Percentiles rank a stretch among this genome's conserved stretches.
phyloP scores from a whole-genome alignment of 2,113 vertebrate genomes.

The Rhea americana region DNA sequence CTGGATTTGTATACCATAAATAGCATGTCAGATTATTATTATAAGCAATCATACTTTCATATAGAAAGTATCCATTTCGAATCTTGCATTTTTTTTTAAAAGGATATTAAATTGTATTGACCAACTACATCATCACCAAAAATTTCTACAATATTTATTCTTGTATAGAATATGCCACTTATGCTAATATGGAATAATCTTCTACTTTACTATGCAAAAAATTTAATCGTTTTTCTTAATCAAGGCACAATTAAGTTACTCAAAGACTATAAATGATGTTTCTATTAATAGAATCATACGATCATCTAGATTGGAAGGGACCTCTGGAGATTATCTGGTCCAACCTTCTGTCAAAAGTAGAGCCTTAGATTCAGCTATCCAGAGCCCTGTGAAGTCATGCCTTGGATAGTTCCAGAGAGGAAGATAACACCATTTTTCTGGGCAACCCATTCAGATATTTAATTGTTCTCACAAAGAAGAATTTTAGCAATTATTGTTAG shows the following conservation, averaged over 20 bases:
- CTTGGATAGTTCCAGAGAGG: neutral
- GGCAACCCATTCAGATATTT: no score
- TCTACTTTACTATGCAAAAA: neutral
- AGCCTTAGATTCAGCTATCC: neutral
- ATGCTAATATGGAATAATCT: neutral
- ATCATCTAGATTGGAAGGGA: neutral
- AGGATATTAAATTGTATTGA: neutral
- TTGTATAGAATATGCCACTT: neutral
- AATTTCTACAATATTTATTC: neutral
- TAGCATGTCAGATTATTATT: neutral
- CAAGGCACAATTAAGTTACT: neutral
- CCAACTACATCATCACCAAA: neutral
- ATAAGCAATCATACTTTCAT: neutral
- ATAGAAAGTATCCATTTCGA: neutral
- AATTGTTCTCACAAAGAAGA: neutral
- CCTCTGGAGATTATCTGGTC: neutral
- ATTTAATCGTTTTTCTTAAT: neutral
- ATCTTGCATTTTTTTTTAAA: neutral
- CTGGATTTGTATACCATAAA: neutral
- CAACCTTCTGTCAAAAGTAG: neutral
- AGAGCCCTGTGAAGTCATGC: neutral
- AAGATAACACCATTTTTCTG: no score
- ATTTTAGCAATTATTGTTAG: neutral
- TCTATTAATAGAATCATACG: neutral
- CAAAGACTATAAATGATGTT: neutral